phyloP scores from a whole-genome alignment of 92 coral and sea anemone species.

The Epizoanthus rinbou region DNA sequence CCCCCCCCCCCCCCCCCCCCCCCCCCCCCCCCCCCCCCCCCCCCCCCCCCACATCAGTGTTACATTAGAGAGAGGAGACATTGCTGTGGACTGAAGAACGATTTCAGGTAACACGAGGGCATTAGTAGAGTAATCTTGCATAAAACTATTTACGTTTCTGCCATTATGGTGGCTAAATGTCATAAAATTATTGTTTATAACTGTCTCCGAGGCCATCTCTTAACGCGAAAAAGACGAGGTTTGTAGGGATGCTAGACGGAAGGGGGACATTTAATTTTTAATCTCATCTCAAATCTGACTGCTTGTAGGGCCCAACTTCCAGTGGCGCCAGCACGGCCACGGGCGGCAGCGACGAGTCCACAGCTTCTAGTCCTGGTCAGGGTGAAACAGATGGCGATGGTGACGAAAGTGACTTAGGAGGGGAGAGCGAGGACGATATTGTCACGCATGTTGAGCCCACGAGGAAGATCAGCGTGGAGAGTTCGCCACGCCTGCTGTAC shows the following conservation, averaged over 20 bases:
- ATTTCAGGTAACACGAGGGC: too few relatives aligned
- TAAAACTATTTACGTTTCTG: not conserved
- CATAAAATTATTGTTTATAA: too few relatives aligned
- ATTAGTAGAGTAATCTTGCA: not conserved
- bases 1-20: too few relatives aligned
- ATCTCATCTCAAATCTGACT: not conserved
- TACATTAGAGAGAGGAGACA: slow-evolving; percentile 85
- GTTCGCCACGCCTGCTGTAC: slow-evolving; percentile 62
- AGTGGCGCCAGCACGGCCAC: slow-evolving; percentile 89
- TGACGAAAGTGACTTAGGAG: slow-evolving; percentile 76
- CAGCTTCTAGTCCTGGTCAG: slow-evolving; percentile 84
- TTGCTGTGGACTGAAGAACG: slow-evolving; percentile 60
- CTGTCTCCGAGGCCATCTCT: too few relatives aligned
- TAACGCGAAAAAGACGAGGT: not conserved
- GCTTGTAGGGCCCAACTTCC: slow-evolving; percentile 64
- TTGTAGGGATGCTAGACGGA: not conserved
- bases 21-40: too few relatives aligned
- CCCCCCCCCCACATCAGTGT: slow-evolving; percentile 74
- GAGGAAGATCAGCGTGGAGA: slow-evolving; percentile 59
- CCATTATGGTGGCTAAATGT: too few relatives aligned
- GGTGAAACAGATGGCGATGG: slow-evolving; percentile 80
- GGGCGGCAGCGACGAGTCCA: slow-evolving; percentile 95
- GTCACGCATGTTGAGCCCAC: slow-evolving; percentile 73
- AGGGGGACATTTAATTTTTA: not conserved
- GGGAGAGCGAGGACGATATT: slow-evolving; percentile 76